phyloP scores from a whole-genome alignment of 1,140 invertebrate genomes.

The Alviniconcha marisindica region DNA sequence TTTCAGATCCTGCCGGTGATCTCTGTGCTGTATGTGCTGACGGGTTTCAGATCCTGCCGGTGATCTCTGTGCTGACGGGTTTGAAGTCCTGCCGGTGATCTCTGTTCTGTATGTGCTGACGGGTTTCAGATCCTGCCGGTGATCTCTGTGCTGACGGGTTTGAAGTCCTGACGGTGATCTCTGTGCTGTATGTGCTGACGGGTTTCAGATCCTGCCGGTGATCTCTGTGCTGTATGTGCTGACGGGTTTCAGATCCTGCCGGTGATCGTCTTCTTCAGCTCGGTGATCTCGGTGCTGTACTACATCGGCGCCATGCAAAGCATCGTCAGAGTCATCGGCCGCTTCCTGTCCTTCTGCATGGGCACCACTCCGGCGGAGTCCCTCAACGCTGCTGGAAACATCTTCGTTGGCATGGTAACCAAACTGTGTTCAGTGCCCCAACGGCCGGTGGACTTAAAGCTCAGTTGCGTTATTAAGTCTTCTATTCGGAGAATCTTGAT shows the following conservation, averaged over 20 bases:
- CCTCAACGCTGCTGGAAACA: slow-evolving; percentile 73
- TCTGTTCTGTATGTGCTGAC: too few species aligned
- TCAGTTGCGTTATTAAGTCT: too few species aligned
- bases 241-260: slow-evolving; percentile 64
- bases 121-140: too few species aligned
- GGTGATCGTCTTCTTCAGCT: slow-evolving; percentile 71
- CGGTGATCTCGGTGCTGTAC: slow-evolving; percentile 69
- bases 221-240: slow-evolving; percentile 36
- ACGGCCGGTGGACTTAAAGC: too few species aligned
- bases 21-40: background rate
- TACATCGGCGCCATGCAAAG: slow-evolving; percentile 73
- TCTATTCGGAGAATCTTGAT: too few species aligned
- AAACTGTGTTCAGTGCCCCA: too few species aligned
- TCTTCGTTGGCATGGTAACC: slow-evolving; percentile 73
- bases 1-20: too few species aligned
- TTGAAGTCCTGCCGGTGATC: too few species aligned
- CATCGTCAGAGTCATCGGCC: slow-evolving; percentile 62
- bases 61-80: slow-evolving; percentile 47
- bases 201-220: slow-evolving; percentile 67
- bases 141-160: too few species aligned
- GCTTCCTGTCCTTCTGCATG: slow-evolving; percentile 63
- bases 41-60: slow-evolving; percentile 65
- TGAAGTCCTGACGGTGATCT: too few species aligned
- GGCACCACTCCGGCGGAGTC: slow-evolving; percentile 71
- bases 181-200: too few species aligned